phyloP scores from a whole-genome alignment of 2,113 vertebrate genomes.

The Myiagra hebetior region DNA sequence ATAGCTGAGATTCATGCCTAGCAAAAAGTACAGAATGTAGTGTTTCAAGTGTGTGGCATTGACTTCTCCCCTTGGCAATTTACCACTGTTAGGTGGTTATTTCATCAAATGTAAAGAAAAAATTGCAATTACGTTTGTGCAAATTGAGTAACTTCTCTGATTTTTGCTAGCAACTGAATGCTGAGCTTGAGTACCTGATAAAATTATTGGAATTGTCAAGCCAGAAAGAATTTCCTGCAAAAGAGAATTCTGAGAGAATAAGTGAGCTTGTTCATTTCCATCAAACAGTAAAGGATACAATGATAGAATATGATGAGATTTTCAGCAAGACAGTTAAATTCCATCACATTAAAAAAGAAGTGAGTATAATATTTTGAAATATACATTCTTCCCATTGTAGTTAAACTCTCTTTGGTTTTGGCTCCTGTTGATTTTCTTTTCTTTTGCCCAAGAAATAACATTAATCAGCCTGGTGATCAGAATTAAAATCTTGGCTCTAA shows the following conservation, averaged over 20 bases:
- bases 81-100: not conserved
- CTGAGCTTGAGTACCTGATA: slow-evolving; percentile 78
- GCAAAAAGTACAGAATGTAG: not conserved
- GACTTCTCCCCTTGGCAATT: not conserved
- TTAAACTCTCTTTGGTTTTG: not conserved
- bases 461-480: not conserved
- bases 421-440: not conserved
- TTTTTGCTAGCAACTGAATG: slow-evolving; percentile 77
- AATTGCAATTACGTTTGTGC: not conserved
- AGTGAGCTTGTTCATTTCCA: slow-evolving; percentile 78
- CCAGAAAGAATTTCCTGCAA: slow-evolving; percentile 66
- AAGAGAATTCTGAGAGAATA: slow-evolving; percentile 76
- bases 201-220: slow-evolving; percentile 75
- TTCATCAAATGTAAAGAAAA: not conserved
- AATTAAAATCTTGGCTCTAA: not conserved
- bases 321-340: slow-evolving; percentile 79
- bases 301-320: slow-evolving; percentile 75
- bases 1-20: not conserved
- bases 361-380: slow-evolving; percentile 38
- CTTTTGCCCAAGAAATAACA: not conserved
- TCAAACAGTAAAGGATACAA: slow-evolving; percentile 74
- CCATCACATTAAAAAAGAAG: slow-evolving; percentile 79
- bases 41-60: not conserved
- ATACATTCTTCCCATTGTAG: not conserved
- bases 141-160: not conserved